Evolutionary conservation across 2,888 invertebrate genomes (phyloP), one percentile per base, ranked within the genome.

Genomic region (Phaonia tiefii): DNA sequence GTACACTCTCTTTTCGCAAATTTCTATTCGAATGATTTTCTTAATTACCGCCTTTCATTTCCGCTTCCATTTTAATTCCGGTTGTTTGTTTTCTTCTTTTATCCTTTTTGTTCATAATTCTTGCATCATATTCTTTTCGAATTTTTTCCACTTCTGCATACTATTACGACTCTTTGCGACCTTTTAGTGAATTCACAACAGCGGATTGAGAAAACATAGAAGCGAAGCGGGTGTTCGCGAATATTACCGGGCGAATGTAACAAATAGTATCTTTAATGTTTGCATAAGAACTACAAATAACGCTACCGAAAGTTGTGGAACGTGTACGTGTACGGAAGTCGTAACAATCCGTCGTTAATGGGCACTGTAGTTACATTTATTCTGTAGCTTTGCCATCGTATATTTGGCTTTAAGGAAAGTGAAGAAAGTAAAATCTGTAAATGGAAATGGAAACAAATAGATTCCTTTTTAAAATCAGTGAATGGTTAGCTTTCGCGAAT

Each of bases 311-410:
- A 5, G 15, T 7, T 11, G 60, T 22, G 25, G 25, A 39, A 70
- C 54, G 67, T 51, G 49, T n/a, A 22, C n/a, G 25, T 65, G 54
- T 26, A 65, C 10, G 25, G 46, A 75, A 66, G 26, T 42, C 66
- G 46, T 75, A 71, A 75, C 42, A 71, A 70, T n/a, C 31, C 8
- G 70, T 51, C n/a, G n/a, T n/a, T n/a, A 51, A 70, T 79, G 74
- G n/a, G 54, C 65, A 70, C 69, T 74, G 39, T 56, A 20, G 22
- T 26, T 25, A 58, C 37, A 39, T 17, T 51, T 63, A 15, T 10
- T 60, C 17, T 60, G 37, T 4, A 26, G 26, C 26, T 49, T n/a
- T n/a, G n/a, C n/a, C n/a, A n/a, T n/a, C n/a, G n/a, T n/a, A n/a
- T n/a, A n/a, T n/a, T n/a, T n/a, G n/a, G n/a, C n/a, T n/a, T n/a